Evolutionary conservation across 2,797 vertebrate species (phyloP).

Genomic region (Limnodromus scolopaceus): DNA sequence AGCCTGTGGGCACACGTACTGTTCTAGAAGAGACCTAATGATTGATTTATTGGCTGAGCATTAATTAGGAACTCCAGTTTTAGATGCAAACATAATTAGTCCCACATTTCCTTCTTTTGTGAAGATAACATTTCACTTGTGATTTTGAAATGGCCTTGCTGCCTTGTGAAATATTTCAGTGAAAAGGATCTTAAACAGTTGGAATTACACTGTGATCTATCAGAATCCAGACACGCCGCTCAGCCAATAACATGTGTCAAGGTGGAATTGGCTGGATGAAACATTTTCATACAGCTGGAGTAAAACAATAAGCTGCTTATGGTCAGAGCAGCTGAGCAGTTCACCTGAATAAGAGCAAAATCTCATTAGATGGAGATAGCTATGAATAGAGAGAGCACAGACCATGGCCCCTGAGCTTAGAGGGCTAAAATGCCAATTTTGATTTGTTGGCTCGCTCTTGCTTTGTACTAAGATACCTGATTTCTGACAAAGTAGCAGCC

Average conservation of each 20-base stretch:
- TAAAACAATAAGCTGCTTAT: slow-evolving; percentile 43
- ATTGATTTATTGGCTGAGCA: neutral
- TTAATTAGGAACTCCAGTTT: neutral
- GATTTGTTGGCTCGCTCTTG: neutral
- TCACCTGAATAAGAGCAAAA: slow-evolving; percentile 38
- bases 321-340: slow-evolving; percentile 21
- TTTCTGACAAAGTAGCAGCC: neutral
- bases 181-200: neutral
- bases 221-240: neutral
- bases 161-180: neutral
- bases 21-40: neutral
- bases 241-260: neutral
- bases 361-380: slow-evolving; percentile 25
- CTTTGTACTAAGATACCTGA: neutral
- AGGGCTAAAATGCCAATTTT: neutral
- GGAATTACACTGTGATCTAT: neutral
- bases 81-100: neutral
- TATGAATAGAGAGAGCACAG: neutral
- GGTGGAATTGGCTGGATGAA: neutral
- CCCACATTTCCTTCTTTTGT: neutral
- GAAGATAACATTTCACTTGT: neutral
- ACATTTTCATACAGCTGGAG: neutral
- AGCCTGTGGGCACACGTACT: neutral
- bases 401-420: neutral
- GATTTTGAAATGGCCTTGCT: neutral